phyloP scores from a whole-genome alignment of 2,113 vertebrate genomes.

The Microcebus ravelobensis region DNA sequence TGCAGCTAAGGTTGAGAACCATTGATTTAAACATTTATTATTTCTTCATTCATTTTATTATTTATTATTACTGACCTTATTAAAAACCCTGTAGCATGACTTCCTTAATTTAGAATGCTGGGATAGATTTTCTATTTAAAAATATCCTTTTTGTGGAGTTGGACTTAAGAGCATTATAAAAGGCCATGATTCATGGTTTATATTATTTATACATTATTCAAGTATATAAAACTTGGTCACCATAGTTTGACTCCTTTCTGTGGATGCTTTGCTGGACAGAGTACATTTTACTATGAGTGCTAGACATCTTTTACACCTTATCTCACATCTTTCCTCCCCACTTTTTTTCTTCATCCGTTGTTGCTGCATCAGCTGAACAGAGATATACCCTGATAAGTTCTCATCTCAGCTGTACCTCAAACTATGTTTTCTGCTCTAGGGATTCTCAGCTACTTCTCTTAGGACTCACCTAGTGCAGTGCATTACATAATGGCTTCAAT shows the following conservation, averaged over 20 bases:
- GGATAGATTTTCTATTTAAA: conserved; percentile 8
- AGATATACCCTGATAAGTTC: neutral
- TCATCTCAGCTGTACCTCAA: neutral
- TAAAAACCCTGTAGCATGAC: neutral
- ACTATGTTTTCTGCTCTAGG: neutral
- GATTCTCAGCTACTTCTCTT: neutral
- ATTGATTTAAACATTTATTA: neutral
- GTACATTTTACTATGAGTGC: neutral
- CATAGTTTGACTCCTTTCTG: neutral
- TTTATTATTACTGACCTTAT: conserved; percentile 39
- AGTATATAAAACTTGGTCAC: neutral
- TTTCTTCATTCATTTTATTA: conserved; percentile 29
- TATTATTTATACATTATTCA: conserved; percentile 39
- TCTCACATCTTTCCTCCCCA: neutral
- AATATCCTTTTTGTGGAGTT: neutral
- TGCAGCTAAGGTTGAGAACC: neutral
- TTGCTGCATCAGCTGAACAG: neutral
- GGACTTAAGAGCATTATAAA: neutral
- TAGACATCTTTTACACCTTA: neutral
- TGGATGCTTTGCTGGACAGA: neutral
- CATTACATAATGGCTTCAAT: neutral
- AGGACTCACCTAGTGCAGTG: neutral
- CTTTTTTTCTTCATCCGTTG: neutral
- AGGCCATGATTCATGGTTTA: neutral
- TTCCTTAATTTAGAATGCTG: conserved; percentile 16